Evolutionary conservation across 2,113 vertebrate genomes (phyloP).

Genomic region (Microcebus jonahi): DNA sequence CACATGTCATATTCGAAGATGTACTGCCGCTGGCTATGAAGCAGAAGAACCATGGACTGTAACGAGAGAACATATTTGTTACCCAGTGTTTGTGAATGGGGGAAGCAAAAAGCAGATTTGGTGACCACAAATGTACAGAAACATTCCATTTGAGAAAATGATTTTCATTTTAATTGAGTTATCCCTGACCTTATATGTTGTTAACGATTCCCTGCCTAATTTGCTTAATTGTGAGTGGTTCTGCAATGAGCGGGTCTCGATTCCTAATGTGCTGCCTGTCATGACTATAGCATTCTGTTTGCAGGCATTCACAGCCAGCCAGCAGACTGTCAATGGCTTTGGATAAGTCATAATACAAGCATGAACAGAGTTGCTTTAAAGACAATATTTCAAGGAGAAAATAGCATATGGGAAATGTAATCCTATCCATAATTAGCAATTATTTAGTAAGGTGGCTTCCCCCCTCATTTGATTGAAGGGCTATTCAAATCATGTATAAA

Average conservation of each 20-base stretch:
- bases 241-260: constrained; percentile 86
- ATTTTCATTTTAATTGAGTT: constrained; percentile 86
- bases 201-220: constrained; percentile 87
- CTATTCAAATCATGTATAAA: constrained; percentile 66
- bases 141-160: constrained; percentile 82
- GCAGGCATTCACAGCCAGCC: constrained; percentile 84
- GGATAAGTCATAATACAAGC: constrained; percentile 81
- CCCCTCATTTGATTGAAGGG: constrained; percentile 76
- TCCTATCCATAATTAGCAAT: constrained; percentile 80
- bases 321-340: constrained; percentile 87
- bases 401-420: constrained; percentile 81
- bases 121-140: constrained; percentile 73
- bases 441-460: constrained; percentile 75
- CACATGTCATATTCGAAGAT: constrained; percentile 97
- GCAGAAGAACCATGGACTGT: constrained; percentile 97
- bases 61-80: constrained; percentile 81
- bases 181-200: constrained; percentile 87
- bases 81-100: constrained; percentile 68
- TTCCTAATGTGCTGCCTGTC: constrained; percentile 86
- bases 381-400: constrained; percentile 83
- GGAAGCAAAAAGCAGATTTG: constrained; percentile 43
- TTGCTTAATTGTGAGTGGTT: constrained; percentile 87
- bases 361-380: constrained; percentile 81
- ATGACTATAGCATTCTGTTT: constrained; percentile 82
- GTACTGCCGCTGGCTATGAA: constrained; percentile 98